Base-by-base conservation (phyloP, 2,888 invertebrate genomes). In the Drosophila fulvimacula region DNA sequence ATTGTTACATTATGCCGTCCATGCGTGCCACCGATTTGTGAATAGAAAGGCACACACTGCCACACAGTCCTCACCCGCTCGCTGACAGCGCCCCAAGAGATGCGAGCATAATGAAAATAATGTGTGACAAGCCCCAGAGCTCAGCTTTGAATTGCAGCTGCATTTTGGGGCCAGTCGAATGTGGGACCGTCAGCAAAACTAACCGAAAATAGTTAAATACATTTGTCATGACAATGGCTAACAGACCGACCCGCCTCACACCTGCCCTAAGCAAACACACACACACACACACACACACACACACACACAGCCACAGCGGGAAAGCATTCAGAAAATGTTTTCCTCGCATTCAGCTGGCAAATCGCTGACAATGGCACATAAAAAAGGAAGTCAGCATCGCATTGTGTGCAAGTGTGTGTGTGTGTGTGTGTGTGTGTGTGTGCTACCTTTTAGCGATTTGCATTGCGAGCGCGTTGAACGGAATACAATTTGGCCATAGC, bases 391-490 rank as follows among this genome's bases (percentile, higher is more conserved):
- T 79, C 57, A 56, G 49, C 56, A 52, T 46, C 19, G 78, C 70
- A 81, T 77, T 80, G 42, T 82, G 76, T 81, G 70, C 70, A 80
- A 79, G 32, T 76, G 41, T 79, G 76, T 81, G 76, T 74, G 87
- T 81, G 70, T 69, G n/a, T n/a, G 32, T 76, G 41, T 79, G 76
- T 81, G 76, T 74, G 87, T 81, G 70, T 69, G n/a, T 78, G 83
- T 84, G 70, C 73, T 78, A 87, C 82, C 90, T 83, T 89, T 88
- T 82, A 88, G 90, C 89, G 83, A 88, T 89, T 88, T 88, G 85
- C 82, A 83, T 88, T 72, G 82, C 89, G 68, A 66, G 62, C 88
- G 89, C 88, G 79, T 89, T 82, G 71, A 88, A 68, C 87, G 81
- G 89, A 88, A 88, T 87, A 90, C 87, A 84, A 90, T 90, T 84